Conservation (phyloP, 2,888 invertebrate genomes). For the Pyrrhosoma nymphula region DNA sequence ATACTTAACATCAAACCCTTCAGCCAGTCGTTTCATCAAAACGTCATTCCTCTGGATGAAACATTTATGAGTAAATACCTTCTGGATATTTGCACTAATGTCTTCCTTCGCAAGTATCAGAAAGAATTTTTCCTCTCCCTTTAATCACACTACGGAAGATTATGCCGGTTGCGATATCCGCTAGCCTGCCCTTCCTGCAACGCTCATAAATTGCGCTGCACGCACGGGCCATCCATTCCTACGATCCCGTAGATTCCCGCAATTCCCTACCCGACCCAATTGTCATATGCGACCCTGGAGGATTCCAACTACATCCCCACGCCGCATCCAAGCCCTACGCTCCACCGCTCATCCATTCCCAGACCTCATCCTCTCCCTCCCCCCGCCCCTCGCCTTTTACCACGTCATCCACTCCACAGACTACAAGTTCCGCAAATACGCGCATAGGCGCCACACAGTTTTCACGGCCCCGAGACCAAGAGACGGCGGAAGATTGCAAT, state of each 20-base stretch:
- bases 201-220: background rate
- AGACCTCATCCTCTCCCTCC: background rate
- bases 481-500: conserved; percentile 37
- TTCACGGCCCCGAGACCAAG: conserved; percentile 46
- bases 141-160: background rate
- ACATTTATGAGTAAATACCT: background rate
- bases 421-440: conserved; percentile 57
- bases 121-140: background rate
- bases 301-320: conserved; percentile 25
- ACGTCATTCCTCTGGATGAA: no score
- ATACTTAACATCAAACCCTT: no score
- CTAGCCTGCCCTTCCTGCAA: background rate
- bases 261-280: conserved; percentile 30
- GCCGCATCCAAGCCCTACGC: background rate
- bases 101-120: background rate
- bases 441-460: conserved; percentile 15
- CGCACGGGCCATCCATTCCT: background rate
- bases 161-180: background rate
- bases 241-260: background rate
- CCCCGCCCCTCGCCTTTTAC: background rate
- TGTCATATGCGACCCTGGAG: conserved; percentile 9
- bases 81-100: background rate
- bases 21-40: no score
- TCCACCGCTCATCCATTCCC: background rate
- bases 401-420: background rate